phyloP scores from a whole-genome alignment of 2,888 invertebrate species.

The Endomychus coccineus region DNA sequence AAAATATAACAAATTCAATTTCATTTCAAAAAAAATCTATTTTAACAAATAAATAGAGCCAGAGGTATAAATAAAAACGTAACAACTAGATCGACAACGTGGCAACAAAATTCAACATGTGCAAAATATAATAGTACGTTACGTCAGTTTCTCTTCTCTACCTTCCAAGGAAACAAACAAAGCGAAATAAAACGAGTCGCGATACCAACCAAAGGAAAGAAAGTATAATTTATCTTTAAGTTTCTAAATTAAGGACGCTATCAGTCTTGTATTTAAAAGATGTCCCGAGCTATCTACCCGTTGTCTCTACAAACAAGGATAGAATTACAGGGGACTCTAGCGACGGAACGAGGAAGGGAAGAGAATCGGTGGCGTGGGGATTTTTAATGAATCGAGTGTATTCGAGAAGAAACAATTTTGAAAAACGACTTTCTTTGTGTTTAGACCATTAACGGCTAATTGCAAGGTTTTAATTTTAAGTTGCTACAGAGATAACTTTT shows the following conservation, averaged over 20 bases:
- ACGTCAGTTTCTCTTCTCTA: too few relatives aligned
- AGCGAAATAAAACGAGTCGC: too few relatives aligned
- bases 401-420: slow-evolving; percentile 44
- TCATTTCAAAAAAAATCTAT: too few relatives aligned
- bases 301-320: slow-evolving; percentile 5
- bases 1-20: too few relatives aligned
- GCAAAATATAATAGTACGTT: too few relatives aligned
- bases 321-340: slow-evolving; percentile 4
- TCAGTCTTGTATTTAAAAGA: slow-evolving; percentile 40
- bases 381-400: slow-evolving; percentile 38
- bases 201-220: slow-evolving; percentile 24
- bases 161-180: too few relatives aligned
- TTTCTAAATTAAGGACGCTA: slow-evolving; percentile 40
- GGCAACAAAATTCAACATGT: too few relatives aligned
- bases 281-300: slow-evolving; percentile 22
- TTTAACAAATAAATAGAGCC: too few relatives aligned
- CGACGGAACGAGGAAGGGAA: neutral
- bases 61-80: too few relatives aligned
- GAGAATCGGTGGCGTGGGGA: slow-evolving; percentile 15
- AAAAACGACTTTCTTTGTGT: slow-evolving; percentile 46
- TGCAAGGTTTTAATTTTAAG: slow-evolving; percentile 43
- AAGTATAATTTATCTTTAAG: slow-evolving; percentile 40
- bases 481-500: slow-evolving; percentile 40
- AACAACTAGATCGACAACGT: too few relatives aligned
- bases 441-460: slow-evolving; percentile 43